Evolutionary conservation across 2,888 invertebrate species (phyloP).

Genomic region (Spilosoma lubricipeda): DNA sequence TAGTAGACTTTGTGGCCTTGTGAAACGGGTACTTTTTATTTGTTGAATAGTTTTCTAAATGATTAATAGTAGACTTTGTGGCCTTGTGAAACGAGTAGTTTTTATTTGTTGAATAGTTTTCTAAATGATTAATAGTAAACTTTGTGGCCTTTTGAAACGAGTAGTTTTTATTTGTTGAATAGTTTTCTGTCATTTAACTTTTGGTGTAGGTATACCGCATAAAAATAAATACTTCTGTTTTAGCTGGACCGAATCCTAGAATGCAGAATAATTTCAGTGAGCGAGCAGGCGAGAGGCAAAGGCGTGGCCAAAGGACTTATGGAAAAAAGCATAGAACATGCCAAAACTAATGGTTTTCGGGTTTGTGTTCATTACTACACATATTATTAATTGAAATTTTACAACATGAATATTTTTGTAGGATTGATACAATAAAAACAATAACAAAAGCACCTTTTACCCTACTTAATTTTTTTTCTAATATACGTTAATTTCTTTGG

Average conservation of each 20-base stretch:
- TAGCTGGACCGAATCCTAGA: constrained; percentile 90
- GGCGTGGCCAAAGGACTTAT: constrained; percentile 92
- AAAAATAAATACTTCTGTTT: background rate
- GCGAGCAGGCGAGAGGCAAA: constrained; percentile 89
- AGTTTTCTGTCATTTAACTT: background rate
- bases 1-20: background rate
- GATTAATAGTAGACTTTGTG: background rate
- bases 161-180: background rate
- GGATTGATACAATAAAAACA: too few relatives aligned
- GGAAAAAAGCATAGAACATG: constrained; percentile 88
- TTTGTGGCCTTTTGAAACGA: background rate
- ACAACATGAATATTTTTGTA: too few relatives aligned
- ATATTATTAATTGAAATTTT: too few relatives aligned
- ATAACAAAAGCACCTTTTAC: too few relatives aligned
- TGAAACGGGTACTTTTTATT: background rate
- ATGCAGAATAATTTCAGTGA: constrained; percentile 92
- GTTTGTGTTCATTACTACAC: constrained; percentile 66
- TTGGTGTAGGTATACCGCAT: background rate
- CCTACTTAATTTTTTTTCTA: too few relatives aligned
- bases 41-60: background rate
- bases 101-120: background rate
- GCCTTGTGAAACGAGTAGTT: background rate
- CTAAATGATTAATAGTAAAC: background rate
- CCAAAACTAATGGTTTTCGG: constrained; percentile 89
- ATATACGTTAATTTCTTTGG: too few relatives aligned